phyloP scores from a whole-genome alignment of 1,140 invertebrate genomes.

The Aphelenchoides fujianensis region DNA sequence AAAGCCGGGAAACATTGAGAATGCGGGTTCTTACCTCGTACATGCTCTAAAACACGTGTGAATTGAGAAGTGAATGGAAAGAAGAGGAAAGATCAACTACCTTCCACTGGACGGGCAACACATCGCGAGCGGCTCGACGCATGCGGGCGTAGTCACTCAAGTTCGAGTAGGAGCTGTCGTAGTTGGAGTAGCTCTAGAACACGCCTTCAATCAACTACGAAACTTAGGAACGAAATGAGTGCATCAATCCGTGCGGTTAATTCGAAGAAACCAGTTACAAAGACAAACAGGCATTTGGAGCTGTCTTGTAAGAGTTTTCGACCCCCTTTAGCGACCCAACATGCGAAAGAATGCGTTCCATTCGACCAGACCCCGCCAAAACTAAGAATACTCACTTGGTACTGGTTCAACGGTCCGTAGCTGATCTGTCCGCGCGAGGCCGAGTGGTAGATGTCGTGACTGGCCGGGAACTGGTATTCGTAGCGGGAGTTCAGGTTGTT shows the following conservation, averaged over 20 bases:
- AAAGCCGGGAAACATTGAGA: not conserved
- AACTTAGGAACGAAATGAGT: not conserved
- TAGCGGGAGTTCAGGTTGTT: constrained; percentile 53
- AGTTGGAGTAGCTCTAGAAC: constrained; percentile 36
- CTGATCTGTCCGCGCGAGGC: constrained; percentile 47
- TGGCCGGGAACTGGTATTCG: constrained; percentile 56
- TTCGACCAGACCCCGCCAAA: too few species aligned
- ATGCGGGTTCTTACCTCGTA: not conserved
- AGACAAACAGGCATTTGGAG: not conserved
- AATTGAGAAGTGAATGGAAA: not conserved
- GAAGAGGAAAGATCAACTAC: not conserved
- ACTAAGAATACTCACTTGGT: constrained; percentile 56
- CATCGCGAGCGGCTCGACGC: not conserved
- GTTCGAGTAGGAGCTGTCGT: constrained; percentile 42
- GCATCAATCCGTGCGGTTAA: not conserved
- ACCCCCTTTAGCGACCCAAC: too few species aligned
- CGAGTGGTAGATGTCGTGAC: constrained; percentile 56
- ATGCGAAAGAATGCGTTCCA: too few species aligned
- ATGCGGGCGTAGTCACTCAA: constrained; percentile 11
- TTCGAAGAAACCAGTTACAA: too few species aligned
- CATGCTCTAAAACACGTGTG: not conserved
- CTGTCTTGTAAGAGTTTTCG: too few species aligned
- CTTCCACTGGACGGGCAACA: not conserved
- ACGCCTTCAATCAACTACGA: not conserved
- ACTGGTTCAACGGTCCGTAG: constrained; percentile 54